A percentile compares a stretch with the other conserved stretches of the same genome.
These are phyloP conservation scores for Dasyornis broadbenti DNA, from an alignment of 2,113 vertebrate species.

Conservation along the genomic window DNA sequence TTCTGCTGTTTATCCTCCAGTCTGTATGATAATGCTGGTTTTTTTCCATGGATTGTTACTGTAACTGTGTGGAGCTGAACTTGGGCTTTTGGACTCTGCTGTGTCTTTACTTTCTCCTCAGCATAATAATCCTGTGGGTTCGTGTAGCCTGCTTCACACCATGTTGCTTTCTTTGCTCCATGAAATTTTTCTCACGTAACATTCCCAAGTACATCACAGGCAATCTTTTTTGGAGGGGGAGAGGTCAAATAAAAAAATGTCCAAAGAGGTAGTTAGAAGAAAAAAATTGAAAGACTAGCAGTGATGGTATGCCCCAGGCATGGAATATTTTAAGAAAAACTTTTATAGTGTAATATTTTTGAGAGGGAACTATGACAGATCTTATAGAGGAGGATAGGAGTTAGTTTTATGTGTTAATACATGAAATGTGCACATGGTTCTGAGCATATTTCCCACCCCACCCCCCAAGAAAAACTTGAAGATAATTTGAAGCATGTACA, in stretches of 20 bases:
- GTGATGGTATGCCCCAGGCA: background rate
- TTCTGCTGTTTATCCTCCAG: background rate
- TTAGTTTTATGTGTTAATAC: background rate
- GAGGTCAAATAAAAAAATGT: background rate
- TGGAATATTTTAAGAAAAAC: background rate
- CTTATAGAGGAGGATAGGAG: background rate
- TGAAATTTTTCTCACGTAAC: background rate
- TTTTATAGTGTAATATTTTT: background rate
- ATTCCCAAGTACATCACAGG: background rate
- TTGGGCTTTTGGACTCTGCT: background rate
- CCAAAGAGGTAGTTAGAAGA: background rate
- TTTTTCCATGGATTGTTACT: background rate
- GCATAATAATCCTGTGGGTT: background rate
- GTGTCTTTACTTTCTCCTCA: background rate
- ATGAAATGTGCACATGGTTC: background rate
- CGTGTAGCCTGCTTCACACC: background rate
- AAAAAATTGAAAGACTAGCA: background rate
- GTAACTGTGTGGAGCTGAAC: background rate
- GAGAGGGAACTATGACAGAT: background rate
- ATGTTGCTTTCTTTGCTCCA: background rate
- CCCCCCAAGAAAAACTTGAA: background rate
- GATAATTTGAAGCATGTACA: background rate
- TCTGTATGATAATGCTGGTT: background rate
- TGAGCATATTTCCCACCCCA: background rate
- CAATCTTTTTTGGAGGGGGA: background rate